Evolutionary conservation across 2,113 vertebrate species (phyloP), one percentile per base, ranked within the genome.

Genomic region (Carassius carassius): DNA sequence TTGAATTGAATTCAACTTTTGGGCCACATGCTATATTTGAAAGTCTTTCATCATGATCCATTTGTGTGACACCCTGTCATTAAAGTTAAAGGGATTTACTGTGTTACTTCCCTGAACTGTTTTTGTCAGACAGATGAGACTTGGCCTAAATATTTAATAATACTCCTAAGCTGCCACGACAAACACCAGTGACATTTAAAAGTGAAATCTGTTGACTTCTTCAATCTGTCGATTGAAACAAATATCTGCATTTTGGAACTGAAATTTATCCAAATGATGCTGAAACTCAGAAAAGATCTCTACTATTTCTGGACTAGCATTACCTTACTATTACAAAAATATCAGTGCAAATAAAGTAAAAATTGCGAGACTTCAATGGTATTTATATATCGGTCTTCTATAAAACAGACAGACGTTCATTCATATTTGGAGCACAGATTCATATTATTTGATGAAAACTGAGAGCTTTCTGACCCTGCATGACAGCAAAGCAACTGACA

Each of bases 111-210:
- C 4, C 60, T 65, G 6, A 79, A 79, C 77, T 79, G 78, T 63
- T 67, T 81, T 81, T 67, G 58, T 81, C 63, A 54, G 79, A 69
- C 63, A 69, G 79, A 54, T 54, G 79, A 69, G 44, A 81, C 79
- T 69, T 69, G 13, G 23, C 44, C 62, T 69, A 81, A 81, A 81
- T 81, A 69, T 81, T 69, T 81, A 51, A 69, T 69, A 69, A 69
- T 14, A 35, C 44, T 69, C 17, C 25, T 81, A 67, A 81, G 41
- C 60, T 69, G 23, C 14, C 62, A 32, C 0, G 25, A 51, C 44
- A 67, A 81, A 69, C 41, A 47, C 17, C 44, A 35, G 16, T 81
- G 41, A 51, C 44, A 8, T 67, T 51, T 67, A 54, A 62, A 80
- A 47, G 58, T 65, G 37, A 80, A 80, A 80, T 47, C 37, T 63